phyloP scores from a whole-genome alignment of 2,113 vertebrate species.

The Tragulus kanchil region DNA sequence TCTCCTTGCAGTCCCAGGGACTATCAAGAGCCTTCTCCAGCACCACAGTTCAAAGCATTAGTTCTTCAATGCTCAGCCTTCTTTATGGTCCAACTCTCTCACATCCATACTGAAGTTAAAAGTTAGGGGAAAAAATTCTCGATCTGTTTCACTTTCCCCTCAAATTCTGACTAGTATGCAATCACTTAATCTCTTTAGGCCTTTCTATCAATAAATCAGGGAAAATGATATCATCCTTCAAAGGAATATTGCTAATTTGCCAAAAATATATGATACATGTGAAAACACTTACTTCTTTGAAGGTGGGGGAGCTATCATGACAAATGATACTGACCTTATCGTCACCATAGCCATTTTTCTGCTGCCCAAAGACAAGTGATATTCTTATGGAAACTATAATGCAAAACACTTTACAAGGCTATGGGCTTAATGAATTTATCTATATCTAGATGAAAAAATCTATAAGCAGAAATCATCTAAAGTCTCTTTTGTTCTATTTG shows the following conservation, averaged over 20 bases:
- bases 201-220: background rate
- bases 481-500: background rate
- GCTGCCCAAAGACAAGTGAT: background rate
- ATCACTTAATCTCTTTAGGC: background rate
- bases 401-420: background rate
- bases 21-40: background rate
- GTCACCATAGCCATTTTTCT: background rate
- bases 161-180: background rate
- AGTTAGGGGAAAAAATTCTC: background rate
- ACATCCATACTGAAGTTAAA: background rate
- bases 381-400: slow-evolving; percentile 4
- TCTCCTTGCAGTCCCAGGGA: background rate
- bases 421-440: background rate
- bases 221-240: background rate
- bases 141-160: background rate
- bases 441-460: background rate
- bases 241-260: background rate
- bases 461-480: background rate
- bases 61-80: background rate
- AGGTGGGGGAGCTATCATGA: background rate
- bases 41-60: background rate
- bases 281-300: background rate
- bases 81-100: background rate
- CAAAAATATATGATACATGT: background rate
- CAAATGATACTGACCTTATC: background rate